Conservation (phyloP, 2,888 invertebrate species). For the Spialia ferax region DNA sequence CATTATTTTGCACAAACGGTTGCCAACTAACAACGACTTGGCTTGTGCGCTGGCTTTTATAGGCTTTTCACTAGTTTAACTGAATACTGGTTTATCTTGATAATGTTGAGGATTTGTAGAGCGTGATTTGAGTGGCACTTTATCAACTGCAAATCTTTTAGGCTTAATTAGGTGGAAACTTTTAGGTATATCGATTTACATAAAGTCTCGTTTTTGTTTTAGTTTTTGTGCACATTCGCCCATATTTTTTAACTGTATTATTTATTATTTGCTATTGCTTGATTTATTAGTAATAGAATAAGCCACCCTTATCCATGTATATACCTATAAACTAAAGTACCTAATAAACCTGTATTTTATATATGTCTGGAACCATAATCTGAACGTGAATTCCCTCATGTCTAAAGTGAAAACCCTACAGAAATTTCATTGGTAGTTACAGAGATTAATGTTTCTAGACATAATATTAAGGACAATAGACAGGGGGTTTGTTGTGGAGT, state of each 20-base stretch:
- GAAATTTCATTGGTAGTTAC: neutral
- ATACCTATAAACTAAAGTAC: neutral
- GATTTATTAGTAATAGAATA: too few species aligned
- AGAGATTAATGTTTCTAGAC: neutral
- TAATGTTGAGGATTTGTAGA: constrained; percentile 21
- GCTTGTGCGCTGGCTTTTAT: constrained; percentile 31
- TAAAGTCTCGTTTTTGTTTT: too few species aligned
- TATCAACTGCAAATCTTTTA: constrained; percentile 45
- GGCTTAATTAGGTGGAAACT: constrained; percentile 44
- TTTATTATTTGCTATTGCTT: too few species aligned
- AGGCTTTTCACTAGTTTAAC: constrained; percentile 33
- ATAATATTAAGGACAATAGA: neutral
- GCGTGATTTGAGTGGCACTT: constrained; percentile 41
- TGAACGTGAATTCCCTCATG: neutral
- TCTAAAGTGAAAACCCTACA: neutral
- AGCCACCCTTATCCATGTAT: too few species aligned
- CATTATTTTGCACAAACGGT: constrained; percentile 37
- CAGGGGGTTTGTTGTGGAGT: neutral
- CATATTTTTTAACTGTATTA: too few species aligned
- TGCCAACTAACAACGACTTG: constrained; percentile 32
- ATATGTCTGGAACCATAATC: neutral
- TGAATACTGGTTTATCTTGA: constrained; percentile 29
- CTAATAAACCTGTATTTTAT: neutral
- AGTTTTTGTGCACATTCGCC: too few species aligned
- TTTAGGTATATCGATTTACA: neutral